A percentile compares a stretch with the other conserved stretches of the same genome.
Evolutionary conservation across 2,888 invertebrate species (phyloP).

Genomic region (Ennomos erosarius): DNA sequence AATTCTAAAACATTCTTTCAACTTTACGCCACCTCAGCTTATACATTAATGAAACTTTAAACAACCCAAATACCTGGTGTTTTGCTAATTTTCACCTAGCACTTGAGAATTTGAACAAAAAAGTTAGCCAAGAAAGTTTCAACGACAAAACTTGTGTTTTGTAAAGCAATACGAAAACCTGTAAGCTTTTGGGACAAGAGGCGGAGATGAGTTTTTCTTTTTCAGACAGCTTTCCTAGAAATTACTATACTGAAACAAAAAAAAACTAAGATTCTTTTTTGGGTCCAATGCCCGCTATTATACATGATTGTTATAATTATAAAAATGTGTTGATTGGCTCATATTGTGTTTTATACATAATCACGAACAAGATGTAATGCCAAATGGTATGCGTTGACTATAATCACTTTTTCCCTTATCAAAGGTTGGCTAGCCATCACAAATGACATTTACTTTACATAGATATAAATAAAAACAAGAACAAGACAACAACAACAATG

Average conservation of each 20-base stretch:
- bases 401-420: no score
- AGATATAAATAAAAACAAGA: no score
- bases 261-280: no score
- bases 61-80: conserved; percentile 24
- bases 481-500: no score
- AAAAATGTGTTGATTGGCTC: no score
- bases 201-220: conserved; percentile 6
- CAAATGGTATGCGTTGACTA: no score
- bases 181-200: conserved; percentile 13
- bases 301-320: no score
- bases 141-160: conserved; percentile 20
- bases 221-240: background rate
- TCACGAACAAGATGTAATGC: background rate
- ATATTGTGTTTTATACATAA: no score
- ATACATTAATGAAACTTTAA: conserved; percentile 17
- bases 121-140: conserved; percentile 20
- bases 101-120: conserved; percentile 21
- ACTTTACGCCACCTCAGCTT: conserved; percentile 7
- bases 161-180: conserved; percentile 16
- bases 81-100: conserved; percentile 24
- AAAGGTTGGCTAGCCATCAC: no score
- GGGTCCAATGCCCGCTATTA: no score
- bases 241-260: no score
- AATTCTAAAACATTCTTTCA: conserved; percentile 4
- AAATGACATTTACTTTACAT: no score